These are phyloP conservation scores for Pelmatolapia mariae DNA, from an alignment of 2,113 vertebrate species.

Conservation along the genomic window DNA sequence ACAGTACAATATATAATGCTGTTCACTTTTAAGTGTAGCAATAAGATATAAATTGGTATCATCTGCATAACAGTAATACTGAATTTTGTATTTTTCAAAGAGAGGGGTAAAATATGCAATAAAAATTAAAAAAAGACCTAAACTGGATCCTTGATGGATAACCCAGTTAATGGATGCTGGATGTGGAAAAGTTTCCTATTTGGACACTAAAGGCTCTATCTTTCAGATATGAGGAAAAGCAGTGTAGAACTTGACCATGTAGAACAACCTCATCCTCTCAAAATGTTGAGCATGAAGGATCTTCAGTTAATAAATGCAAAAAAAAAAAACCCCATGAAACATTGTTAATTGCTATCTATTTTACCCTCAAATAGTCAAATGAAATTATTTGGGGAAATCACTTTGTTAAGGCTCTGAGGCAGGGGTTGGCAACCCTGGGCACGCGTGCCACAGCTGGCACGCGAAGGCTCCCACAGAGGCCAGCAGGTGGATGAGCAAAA, in stretches of 20 bases:
- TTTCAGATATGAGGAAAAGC: too few relatives aligned
- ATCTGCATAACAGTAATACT: neutral
- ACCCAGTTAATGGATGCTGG: neutral
- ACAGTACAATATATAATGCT: neutral
- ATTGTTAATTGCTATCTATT: neutral
- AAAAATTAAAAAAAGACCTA: neutral
- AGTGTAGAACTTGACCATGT: too few relatives aligned
- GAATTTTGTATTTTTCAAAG: neutral
- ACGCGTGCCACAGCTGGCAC: too few relatives aligned
- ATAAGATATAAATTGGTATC: neutral
- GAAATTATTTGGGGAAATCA: neutral
- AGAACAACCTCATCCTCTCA: too few relatives aligned
- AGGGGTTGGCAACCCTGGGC: too few relatives aligned
- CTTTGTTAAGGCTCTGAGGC: neutral
- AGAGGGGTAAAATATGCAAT: neutral
- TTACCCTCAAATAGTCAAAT: neutral
- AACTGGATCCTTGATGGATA: neutral
- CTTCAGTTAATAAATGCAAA: too few relatives aligned
- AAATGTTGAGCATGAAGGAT: too few relatives aligned
- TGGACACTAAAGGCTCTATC: neutral
- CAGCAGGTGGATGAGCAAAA: too few relatives aligned
- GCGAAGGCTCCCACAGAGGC: too few relatives aligned
- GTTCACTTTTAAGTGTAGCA: neutral
- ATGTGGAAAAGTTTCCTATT: neutral
- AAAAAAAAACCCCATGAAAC: neutral